Evolutionary conservation across 2,888 invertebrate species (phyloP), one percentile per base, ranked within the genome.

Genomic region (Lycocerus yunnanus): DNA sequence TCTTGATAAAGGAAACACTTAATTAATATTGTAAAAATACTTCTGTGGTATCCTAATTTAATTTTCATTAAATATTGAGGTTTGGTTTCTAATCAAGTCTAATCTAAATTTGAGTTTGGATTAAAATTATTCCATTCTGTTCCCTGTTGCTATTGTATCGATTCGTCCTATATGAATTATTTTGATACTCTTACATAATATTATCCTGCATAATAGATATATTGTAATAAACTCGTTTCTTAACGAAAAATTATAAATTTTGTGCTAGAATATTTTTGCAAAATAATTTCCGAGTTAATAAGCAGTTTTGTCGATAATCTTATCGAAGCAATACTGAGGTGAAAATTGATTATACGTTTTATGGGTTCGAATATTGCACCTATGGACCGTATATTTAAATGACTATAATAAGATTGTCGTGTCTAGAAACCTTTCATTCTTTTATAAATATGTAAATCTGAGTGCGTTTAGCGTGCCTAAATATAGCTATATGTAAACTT

Each of bases 361-460:
- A 71, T 71, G 61, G 66, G 69, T 68, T 66, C 66, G 69, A 72
- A 71, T 68, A 74, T 76, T 73, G 76, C 73, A 76, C 76, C 73
- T 76, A 76, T 75, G 75, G 72, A 68, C 72, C 66, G 43, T 18
- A 66, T 77, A 77, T 77, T 74, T 72, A 77, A 77, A 77, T 77
- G 65, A 66, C 74, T 63, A 66, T 74, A 74, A 77, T 77, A 74
- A 72, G 74, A 77, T 74, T 77, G 77, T 77, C 77, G 77, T 77
- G 77, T 77, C 73, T 74, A 68, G 43, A 74, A 77, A 74, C 77
- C 74, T 77, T 72, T 72, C 72, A 69, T 74, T 77, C 76, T 77
- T 77, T 72, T 77, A 77, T 77, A 77, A 77, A 77, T 77, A 77
- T 77, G 77, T 72, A 77, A 77, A 77, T 77, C 74, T 70, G 72